Conservation (phyloP, 2,888 invertebrate species). For the Caenorhabditis sp. region DNA sequence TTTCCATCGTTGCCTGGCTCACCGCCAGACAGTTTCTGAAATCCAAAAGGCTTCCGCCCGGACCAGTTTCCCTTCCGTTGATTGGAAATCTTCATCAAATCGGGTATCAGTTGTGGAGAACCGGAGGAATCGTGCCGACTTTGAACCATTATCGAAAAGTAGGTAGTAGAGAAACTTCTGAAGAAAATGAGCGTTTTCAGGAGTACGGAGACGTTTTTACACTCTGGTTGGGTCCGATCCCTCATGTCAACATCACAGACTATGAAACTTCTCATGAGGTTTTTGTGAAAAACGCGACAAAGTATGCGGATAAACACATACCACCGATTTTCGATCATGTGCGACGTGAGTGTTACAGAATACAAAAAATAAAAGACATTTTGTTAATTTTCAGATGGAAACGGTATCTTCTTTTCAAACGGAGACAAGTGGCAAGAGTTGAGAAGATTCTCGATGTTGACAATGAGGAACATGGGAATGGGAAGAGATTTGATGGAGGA, state of each 20-base stretch:
- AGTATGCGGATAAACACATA: constrained; percentile 28
- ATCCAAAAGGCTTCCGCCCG: background rate
- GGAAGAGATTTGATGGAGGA: constrained; percentile 63
- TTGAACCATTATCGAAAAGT: too few species aligned
- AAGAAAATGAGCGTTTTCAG: constrained; percentile 35
- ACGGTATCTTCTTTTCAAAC: constrained; percentile 44
- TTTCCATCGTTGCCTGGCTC: constrained; percentile 17
- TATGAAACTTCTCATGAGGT: constrained; percentile 40
- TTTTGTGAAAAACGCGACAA: constrained; percentile 39
- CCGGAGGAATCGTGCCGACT: constrained; percentile 1
- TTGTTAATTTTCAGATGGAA: constrained; percentile 35
- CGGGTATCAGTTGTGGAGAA: constrained; percentile 21
- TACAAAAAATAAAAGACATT: background rate
- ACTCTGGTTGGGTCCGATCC: constrained; percentile 43
- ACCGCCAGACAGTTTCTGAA: constrained; percentile 24
- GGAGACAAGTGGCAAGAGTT: constrained; percentile 52
- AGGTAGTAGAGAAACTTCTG: background rate
- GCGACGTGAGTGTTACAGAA: constrained; percentile 20
- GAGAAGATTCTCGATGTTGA: constrained; percentile 55
- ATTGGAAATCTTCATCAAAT: constrained; percentile 40
- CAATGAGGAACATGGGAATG: constrained; percentile 62
- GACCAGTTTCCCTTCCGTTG: constrained; percentile 20
- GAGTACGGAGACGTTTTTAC: constrained; percentile 44
- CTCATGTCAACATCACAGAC: constrained; percentile 32
- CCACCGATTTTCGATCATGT: constrained; percentile 6